A percentile compares a stretch with the other conserved stretches of the same genome.
Evolutionary conservation across 2,113 vertebrate genomes (phyloP).

Genomic region (Dasyurus viverrinus): DNA sequence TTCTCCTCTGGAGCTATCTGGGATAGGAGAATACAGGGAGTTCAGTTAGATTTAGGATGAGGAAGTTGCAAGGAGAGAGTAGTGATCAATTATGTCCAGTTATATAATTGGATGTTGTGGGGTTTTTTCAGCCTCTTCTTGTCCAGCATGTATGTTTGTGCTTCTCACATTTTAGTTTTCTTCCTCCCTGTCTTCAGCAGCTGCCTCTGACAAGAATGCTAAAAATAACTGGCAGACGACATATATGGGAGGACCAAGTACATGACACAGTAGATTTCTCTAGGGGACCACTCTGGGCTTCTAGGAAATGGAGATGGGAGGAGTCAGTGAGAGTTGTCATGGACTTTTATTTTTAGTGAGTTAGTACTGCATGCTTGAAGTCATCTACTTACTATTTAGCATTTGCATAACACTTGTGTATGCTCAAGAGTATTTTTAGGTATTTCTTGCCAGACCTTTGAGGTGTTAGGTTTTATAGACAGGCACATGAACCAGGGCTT

Average conservation of each 20-base stretch:
- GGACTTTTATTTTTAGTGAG: slow-evolving; percentile 27
- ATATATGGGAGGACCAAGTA: slow-evolving; percentile 31
- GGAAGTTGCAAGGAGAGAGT: not conserved
- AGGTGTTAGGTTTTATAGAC: not conserved
- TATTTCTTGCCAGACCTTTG: not conserved
- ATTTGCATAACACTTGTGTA: not conserved
- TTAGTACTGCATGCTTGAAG: slow-evolving; percentile 16
- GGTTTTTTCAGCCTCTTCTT: not conserved
- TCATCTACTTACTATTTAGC: not conserved
- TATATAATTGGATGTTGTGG: not conserved
- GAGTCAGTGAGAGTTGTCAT: not conserved
- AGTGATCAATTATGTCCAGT: not conserved
- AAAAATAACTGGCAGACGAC: slow-evolving; percentile 58
- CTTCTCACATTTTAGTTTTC: slow-evolving; percentile 56
- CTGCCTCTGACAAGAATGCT: slow-evolving; percentile 69
- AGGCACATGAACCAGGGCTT: not conserved
- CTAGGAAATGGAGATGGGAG: slow-evolving; percentile 50
- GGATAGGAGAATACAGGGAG: not conserved
- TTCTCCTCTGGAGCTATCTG: no score
- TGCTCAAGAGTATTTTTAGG: not conserved
- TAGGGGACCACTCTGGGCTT: slow-evolving; percentile 28
- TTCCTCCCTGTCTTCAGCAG: slow-evolving; percentile 55
- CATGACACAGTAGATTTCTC: slow-evolving; percentile 42
- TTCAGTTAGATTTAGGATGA: not conserved
- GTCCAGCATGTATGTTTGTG: slow-evolving; percentile 33